These are phyloP conservation scores for Ptychoptera contaminata DNA, from an alignment of 2,888 invertebrate genomes.

Conservation along the genomic window DNA sequence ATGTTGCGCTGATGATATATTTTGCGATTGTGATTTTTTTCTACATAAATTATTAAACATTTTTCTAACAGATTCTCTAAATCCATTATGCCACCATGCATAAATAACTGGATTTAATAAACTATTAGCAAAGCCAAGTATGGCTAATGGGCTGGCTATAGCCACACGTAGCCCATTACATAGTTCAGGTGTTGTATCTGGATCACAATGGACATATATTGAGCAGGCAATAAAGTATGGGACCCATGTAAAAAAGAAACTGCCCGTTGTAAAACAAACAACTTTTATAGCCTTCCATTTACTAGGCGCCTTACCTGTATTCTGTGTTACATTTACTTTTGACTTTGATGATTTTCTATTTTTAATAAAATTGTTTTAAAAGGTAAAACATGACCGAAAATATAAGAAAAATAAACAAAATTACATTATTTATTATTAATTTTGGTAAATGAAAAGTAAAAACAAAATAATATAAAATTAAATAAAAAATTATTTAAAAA, in stretches of 20 bases:
- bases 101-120: conserved; percentile 48
- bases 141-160: conserved; percentile 41
- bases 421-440: neutral
- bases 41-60: conserved; percentile 7
- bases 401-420: neutral
- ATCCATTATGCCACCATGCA: conserved; percentile 57
- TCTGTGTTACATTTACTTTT: conserved; percentile 8
- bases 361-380: neutral
- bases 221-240: conserved; percentile 43
- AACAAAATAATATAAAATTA: neutral
- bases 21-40: neutral
- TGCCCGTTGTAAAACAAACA: conserved; percentile 42
- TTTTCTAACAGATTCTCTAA: conserved; percentile 26
- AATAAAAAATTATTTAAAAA: neutral
- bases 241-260: conserved; percentile 43
- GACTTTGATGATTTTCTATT: conserved; percentile 6
- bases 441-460: neutral
- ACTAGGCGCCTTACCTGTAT: conserved; percentile 26
- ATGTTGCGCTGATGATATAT: neutral
- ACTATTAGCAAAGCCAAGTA: conserved; percentile 43
- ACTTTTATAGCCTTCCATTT: conserved; percentile 47
- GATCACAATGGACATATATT: conserved; percentile 37
- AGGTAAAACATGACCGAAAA: neutral
- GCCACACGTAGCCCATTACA: conserved; percentile 35
- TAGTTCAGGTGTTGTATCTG: conserved; percentile 29